Evolutionary conservation across 2,797 vertebrate genomes (phyloP).

Genomic region (Sebastes trivittatus): DNA sequence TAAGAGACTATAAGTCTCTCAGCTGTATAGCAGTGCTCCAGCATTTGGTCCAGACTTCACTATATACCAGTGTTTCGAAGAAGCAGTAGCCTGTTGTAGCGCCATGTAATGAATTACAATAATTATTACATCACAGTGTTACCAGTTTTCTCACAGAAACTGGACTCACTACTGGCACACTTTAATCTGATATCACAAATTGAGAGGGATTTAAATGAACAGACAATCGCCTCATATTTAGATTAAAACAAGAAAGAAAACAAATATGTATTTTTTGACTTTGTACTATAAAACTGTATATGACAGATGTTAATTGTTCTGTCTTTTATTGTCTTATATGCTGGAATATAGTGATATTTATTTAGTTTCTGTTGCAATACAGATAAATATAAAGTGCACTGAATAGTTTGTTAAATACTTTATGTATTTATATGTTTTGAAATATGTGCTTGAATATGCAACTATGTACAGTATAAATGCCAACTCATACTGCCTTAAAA

Average conservation of each 20-base stretch:
- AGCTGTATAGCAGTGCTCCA: background rate
- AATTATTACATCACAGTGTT: conserved; percentile 41
- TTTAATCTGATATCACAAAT: conserved; percentile 6
- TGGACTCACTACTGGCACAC: background rate
- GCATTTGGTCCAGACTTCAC: conserved; percentile 14
- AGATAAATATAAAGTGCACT: conserved; percentile 65
- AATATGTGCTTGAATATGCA: conserved; percentile 44
- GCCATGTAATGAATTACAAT: conserved; percentile 8
- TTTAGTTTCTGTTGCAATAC: conserved; percentile 60
- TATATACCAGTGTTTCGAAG: conserved; percentile 45
- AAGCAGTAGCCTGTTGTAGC: conserved; percentile 68
- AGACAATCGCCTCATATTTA: background rate
- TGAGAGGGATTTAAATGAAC: background rate
- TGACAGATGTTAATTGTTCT: conserved; percentile 6
- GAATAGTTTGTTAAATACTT: conserved; percentile 52
- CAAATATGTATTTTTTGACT: background rate
- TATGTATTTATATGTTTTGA: conserved; percentile 63
- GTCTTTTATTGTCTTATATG: conserved; percentile 39
- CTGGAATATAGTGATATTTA: conserved; percentile 67
- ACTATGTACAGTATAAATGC: conserved; percentile 23
- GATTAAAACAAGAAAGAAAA: background rate
- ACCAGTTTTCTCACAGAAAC: conserved; percentile 18
- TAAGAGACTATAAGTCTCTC: background rate
- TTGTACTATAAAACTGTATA: conserved; percentile 1
- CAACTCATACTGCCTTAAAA: conserved; percentile 10